These are phyloP conservation scores for Anthophora plumipes DNA, from an alignment of 2,888 invertebrate genomes.

Conservation along the genomic window DNA sequence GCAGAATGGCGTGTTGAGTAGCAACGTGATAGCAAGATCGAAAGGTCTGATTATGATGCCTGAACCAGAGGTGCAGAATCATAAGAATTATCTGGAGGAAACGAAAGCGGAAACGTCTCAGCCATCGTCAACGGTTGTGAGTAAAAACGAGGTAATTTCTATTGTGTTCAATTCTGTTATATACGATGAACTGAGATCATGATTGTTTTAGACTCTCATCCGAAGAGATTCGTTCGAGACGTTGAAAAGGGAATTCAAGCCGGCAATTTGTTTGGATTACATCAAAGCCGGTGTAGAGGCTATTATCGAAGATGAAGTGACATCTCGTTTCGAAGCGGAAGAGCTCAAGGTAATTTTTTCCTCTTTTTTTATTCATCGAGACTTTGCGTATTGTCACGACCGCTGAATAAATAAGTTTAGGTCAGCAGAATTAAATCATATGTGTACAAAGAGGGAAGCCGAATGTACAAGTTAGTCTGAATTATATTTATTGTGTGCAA, in stretches of 20 bases:
- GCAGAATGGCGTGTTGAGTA: constrained; percentile 84
- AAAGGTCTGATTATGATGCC: constrained; percentile 91
- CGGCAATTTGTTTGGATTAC: constrained; percentile 94
- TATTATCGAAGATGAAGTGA: constrained; percentile 99
- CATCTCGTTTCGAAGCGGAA: constrained; percentile 98
- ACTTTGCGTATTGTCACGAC: not conserved
- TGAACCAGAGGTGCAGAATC: constrained; percentile 88
- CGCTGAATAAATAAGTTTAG: too few species aligned
- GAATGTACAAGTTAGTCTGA: too few species aligned
- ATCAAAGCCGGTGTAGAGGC: constrained; percentile 97
- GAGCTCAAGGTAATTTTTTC: constrained; percentile 89
- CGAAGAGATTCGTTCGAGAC: constrained; percentile 84
- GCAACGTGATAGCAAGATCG: constrained; percentile 89
- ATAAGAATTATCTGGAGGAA: constrained; percentile 81
- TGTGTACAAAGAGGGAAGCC: too few species aligned
- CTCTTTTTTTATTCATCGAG: not conserved
- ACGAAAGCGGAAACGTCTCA: constrained; percentile 35
- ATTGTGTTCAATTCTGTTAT: not conserved
- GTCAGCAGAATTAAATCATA: too few species aligned
- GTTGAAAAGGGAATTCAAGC: constrained; percentile 90
- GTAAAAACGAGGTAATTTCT: constrained; percentile 68
- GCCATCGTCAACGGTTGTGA: constrained; percentile 39
- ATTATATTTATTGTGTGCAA: too few species aligned
- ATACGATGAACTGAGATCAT: not conserved
- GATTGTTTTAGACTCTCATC: constrained; percentile 77